Evolutionary conservation across 2,797 vertebrate species (phyloP).

Genomic region (Scyliorhinus canicula): DNA sequence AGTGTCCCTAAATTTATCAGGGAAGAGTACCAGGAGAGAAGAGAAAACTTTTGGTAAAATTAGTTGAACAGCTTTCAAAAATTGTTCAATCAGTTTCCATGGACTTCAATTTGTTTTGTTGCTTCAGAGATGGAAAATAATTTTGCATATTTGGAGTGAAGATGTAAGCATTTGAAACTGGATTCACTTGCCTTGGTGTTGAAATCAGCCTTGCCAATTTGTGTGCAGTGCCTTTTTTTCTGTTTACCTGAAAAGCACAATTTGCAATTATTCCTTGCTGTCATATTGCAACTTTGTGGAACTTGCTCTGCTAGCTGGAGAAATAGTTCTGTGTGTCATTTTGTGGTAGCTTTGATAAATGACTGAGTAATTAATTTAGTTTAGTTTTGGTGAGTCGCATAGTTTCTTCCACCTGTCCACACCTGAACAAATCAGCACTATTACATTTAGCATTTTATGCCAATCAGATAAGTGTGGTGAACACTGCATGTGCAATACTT

Average conservation of each 20-base stretch:
- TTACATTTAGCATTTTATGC: no score
- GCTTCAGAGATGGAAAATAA: background rate
- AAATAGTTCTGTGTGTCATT: background rate
- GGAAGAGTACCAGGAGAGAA: no score
- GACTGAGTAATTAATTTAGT: no score
- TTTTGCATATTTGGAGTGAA: background rate
- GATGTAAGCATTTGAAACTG: background rate
- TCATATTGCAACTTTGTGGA: background rate
- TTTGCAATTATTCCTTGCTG: background rate
- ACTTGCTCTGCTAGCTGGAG: background rate
- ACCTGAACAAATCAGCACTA: no score
- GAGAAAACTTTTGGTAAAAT: background rate
- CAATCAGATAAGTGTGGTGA: no score
- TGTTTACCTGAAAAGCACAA: background rate
- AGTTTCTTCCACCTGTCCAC: no score
- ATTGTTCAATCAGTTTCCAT: background rate
- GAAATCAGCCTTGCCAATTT: background rate
- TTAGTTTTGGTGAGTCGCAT: no score
- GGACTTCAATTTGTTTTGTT: background rate
- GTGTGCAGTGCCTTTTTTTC: background rate
- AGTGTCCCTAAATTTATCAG: background rate
- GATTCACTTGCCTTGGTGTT: background rate
- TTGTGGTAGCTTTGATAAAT: background rate
- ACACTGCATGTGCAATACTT: no score
- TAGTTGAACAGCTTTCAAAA: background rate